phyloP scores from a whole-genome alignment of 2,797 vertebrate genomes.

The Hippocampus kuda region DNA sequence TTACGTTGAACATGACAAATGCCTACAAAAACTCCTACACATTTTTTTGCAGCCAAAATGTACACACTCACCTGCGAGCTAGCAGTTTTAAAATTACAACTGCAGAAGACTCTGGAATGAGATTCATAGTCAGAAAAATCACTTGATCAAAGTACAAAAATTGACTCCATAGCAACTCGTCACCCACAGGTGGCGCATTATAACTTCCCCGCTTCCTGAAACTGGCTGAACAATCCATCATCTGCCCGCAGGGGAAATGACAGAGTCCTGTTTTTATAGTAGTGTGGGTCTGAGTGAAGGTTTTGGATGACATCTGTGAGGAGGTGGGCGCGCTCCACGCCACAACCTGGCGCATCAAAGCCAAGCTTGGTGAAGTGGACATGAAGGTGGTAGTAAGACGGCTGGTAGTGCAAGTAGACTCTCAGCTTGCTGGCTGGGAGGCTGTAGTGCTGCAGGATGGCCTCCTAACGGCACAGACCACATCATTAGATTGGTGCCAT shows the following conservation, averaged over 20 bases:
- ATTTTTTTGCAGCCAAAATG: not conserved
- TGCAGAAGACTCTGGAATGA: not conserved
- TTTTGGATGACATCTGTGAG: conserved; percentile 83
- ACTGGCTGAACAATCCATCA: conserved; percentile 67
- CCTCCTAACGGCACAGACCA: conserved; percentile 59
- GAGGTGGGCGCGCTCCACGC: conserved; percentile 84
- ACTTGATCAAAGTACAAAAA: not conserved
- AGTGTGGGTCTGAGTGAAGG: conserved; percentile 62
- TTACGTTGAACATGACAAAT: not conserved
- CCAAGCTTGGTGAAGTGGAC: conserved; percentile 85
- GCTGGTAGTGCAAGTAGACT: conserved; percentile 88
- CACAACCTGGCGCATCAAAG: conserved; percentile 75
- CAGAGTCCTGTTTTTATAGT: conserved; percentile 73
- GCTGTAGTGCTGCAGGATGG: conserved; percentile 64
- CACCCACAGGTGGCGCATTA: conserved; percentile 10
- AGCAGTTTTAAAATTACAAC: not conserved
- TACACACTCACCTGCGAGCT: not conserved
- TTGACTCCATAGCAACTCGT: not conserved
- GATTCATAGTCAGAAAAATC: not conserved
- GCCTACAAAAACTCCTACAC: not conserved
- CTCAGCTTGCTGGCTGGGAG: conserved; percentile 68
- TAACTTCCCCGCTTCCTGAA: conserved; percentile 68
- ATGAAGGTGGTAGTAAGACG: conserved; percentile 92
- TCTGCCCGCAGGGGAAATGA: conserved; percentile 74
- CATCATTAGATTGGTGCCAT: not conserved